Base-by-base conservation (phyloP, 2,797 vertebrate species). In the Sebastes flavidus region DNA sequence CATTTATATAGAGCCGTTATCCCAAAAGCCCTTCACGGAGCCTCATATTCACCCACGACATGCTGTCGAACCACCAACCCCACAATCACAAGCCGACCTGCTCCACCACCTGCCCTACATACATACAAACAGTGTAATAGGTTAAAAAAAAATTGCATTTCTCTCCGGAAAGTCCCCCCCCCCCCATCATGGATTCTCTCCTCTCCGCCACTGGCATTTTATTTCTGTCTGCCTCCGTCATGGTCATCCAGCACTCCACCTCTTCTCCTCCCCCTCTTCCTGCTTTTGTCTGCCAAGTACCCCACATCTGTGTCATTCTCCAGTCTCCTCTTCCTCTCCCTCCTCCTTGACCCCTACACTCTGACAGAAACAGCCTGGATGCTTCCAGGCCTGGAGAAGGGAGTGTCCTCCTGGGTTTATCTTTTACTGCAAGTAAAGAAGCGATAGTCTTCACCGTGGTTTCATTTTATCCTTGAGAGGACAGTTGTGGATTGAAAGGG, bases 281-380 rank as follows among this genome's bases (percentile, higher is more conserved):
- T 94, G 94, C 90, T 89, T 95, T 95, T 95, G 94, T 95, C 90
- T 90, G 87, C 85, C 84, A 88, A 89, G 85, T 87, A 81, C 81
- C 74, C 38, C 62, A 92, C 87, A 87, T 91, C 82, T 90, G 84
- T 84, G 85, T 88, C 82, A 62, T 75, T 90, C 81, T 75, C 76
- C 75, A 78, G 74, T 78, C 62, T 82, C 20, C 62, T 83, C 84
- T 90, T 92, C 84, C 90, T 73, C 74, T 76, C 52, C 8, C 30
- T 66, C 74, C 80, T 84, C 70, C 76, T 76, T 85, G 69, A 88
- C 88, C 70, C 32, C 46, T 34, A 56, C n/a, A 80, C 22, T 34
- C 32, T 24, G 75, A 73, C n/a, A 65, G 56, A 55, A 72, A 49
- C 66, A 75, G 60, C 34, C 29, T 67, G 36, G 60, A 66, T 9